Evolutionary conservation across 2,888 invertebrate species (phyloP).

Genomic region (Ferrisia virgata): DNA sequence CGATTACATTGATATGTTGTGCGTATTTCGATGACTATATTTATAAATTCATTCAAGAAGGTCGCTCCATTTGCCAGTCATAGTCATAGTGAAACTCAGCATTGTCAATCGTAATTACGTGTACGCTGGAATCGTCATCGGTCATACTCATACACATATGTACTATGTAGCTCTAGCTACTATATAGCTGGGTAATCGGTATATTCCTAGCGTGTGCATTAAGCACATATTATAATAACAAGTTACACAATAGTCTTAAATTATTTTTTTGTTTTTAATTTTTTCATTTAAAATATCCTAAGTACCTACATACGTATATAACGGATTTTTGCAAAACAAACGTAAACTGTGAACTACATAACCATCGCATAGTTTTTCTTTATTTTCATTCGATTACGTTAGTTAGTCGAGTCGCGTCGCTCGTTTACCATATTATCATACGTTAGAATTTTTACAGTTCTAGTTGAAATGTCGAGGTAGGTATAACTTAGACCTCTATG

Average conservation of each 20-base stretch:
- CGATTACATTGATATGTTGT: neutral
- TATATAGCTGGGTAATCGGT: no score
- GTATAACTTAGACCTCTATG: no score
- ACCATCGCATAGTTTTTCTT: neutral
- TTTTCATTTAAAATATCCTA: neutral
- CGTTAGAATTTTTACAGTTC: neutral
- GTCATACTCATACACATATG: neutral
- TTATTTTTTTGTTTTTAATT: neutral
- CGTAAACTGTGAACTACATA: neutral
- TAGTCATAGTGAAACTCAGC: neutral
- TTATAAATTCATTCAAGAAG: neutral
- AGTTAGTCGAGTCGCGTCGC: no score
- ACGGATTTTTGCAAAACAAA: neutral
- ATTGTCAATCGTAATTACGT: neutral
- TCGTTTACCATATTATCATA: no score
- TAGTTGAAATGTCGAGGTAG: neutral
- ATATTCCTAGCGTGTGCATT: no score
- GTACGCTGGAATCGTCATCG: neutral
- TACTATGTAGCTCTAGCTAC: no score
- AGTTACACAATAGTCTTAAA: neutral
- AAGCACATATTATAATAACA: neutral
- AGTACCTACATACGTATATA: no score
- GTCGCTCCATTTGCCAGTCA: conserved; percentile 2
- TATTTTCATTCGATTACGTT: neutral
- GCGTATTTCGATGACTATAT: neutral